These are phyloP conservation scores for Cephonodes hylas DNA, from an alignment of 2,888 invertebrate genomes.

Conservation along the genomic window DNA sequence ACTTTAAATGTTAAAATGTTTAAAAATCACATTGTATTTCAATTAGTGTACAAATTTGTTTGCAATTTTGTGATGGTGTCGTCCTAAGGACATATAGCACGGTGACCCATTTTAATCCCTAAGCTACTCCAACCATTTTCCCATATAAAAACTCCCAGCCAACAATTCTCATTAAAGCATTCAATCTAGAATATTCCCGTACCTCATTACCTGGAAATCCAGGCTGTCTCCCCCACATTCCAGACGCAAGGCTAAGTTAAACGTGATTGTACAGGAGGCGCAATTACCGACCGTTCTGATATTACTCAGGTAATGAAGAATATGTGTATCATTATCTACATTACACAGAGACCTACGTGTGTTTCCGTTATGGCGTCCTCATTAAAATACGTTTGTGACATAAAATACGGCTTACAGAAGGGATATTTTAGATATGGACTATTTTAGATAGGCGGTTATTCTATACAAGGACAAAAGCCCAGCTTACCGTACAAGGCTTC, in stretches of 20 bases:
- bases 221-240: background rate
- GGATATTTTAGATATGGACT: background rate
- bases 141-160: background rate
- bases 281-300: slow-evolving; percentile 1
- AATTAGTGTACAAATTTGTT: too few species aligned
- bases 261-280: background rate
- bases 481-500: too few species aligned
- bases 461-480: too few species aligned
- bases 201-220: background rate
- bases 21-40: too few species aligned
- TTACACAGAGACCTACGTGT: background rate
- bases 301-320: slow-evolving; percentile 6
- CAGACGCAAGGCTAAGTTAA: background rate
- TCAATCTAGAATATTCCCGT: background rate
- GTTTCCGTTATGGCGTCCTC: background rate
- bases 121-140: background rate
- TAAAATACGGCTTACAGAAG: background rate
- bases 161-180: background rate
- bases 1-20: too few species aligned
- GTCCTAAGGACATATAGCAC: too few species aligned
- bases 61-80: too few species aligned
- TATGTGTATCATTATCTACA: slow-evolving; percentile 3
- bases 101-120: too few species aligned
- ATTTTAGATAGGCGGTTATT: too few species aligned
- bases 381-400: background rate